These are phyloP conservation scores for Drosophila novamexicana DNA, from an alignment of 1,140 invertebrate species.

Conservation along the genomic window DNA sequence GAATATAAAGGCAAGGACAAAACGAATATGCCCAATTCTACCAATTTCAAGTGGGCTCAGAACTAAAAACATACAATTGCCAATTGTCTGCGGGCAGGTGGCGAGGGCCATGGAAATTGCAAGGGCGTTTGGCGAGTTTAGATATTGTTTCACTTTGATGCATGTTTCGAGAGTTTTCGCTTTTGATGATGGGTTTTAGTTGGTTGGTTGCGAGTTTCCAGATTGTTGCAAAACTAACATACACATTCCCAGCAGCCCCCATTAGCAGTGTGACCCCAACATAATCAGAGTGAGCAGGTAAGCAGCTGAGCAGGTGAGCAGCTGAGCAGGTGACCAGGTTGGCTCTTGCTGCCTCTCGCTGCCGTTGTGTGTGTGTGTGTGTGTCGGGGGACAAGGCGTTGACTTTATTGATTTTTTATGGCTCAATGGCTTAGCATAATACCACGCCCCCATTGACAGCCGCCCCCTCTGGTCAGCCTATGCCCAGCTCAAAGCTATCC, in stretches of 20 bases:
- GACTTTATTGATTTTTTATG: conserved; percentile 77
- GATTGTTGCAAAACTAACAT: background rate
- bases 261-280: background rate
- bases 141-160: background rate
- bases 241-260: background rate
- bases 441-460: background rate
- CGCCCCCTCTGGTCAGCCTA: too few species aligned
- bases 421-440: conserved; percentile 57
- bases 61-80: conserved; percentile 46
- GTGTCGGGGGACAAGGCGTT: conserved; percentile 20
- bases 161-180: background rate
- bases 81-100: conserved; percentile 32
- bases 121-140: conserved; percentile 8
- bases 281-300: background rate
- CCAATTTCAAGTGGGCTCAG: too few species aligned
- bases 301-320: background rate
- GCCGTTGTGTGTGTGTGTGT: background rate
- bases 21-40: too few species aligned
- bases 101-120: too few species aligned
- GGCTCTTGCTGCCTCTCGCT: background rate
- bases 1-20: too few species aligned
- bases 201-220: background rate
- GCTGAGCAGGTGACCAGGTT: background rate
- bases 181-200: background rate
- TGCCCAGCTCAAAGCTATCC: too few species aligned